A percentile compares a stretch with the other conserved stretches of the same genome.
phyloP scores from a whole-genome alignment of 1,140 invertebrate genomes.

The Eupeodes corollae region DNA sequence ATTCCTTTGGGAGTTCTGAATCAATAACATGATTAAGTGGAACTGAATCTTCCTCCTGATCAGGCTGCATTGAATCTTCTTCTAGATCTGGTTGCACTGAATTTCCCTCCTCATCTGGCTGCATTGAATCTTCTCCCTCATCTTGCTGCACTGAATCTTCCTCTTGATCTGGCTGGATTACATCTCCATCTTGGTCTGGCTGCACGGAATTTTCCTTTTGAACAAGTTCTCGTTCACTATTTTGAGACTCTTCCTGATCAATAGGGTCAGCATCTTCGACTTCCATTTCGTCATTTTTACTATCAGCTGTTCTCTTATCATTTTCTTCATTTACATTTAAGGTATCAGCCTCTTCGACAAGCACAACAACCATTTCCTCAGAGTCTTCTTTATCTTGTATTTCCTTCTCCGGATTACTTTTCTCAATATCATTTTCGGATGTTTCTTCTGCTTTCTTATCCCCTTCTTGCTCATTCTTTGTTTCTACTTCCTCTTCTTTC shows the following conservation, averaged over 20 bases:
- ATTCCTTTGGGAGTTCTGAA: neutral
- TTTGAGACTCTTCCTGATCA: neutral
- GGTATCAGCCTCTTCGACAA: no score
- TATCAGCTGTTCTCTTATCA: neutral
- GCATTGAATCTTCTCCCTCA: neutral
- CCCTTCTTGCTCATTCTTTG: neutral
- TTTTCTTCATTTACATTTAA: neutral
- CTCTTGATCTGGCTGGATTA: neutral
- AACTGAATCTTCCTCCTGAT: neutral
- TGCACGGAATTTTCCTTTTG: no score
- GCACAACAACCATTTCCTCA: neutral
- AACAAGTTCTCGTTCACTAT: no score
- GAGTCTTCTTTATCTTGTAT: neutral
- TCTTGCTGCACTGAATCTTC: neutral
- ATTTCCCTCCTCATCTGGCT: no score
- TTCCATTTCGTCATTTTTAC: neutral
- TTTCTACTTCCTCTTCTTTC: neutral
- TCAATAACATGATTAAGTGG: neutral
- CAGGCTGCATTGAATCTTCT: neutral
- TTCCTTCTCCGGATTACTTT: neutral
- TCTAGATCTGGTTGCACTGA: no score
- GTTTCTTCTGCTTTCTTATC: neutral
- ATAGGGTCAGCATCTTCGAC: neutral
- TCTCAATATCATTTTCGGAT: neutral
- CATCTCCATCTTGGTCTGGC: no score